Percentiles rank a stretch among this genome's conserved stretches.
These are phyloP conservation scores for Tenualosa thibaudeaui DNA, from an alignment of 2,797 vertebrate species.

Conservation along the genomic window DNA sequence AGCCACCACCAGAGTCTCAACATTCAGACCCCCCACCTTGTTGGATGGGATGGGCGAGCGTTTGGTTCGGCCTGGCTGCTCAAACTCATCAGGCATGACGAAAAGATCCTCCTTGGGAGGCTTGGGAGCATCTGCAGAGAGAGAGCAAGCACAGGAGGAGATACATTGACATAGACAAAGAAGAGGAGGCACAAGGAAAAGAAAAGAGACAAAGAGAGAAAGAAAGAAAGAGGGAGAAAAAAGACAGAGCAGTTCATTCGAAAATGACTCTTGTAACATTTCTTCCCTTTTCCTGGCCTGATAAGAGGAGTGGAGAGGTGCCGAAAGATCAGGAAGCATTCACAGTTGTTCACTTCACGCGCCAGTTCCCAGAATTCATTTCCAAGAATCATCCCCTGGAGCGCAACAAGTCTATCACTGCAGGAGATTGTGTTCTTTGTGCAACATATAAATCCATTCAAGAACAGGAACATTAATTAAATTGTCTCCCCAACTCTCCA, in stretches of 20 bases:
- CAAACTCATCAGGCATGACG: slow-evolving; percentile 83
- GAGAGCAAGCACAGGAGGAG: slow-evolving; percentile 23
- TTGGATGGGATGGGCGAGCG: slow-evolving; percentile 85
- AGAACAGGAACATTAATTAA: background rate
- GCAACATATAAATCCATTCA: background rate
- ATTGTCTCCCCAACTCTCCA: background rate
- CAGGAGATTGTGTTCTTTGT: background rate
- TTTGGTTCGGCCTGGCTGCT: slow-evolving; percentile 73
- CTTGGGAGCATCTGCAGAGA: slow-evolving; percentile 81
- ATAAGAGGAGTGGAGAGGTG: slow-evolving; percentile 52
- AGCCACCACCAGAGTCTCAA: slow-evolving; percentile 96
- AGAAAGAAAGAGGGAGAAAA: slow-evolving; percentile 43
- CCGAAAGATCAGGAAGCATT: slow-evolving; percentile 65
- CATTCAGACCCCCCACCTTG: slow-evolving; percentile 83
- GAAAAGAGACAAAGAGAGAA: slow-evolving; percentile 20
- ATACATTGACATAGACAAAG: slow-evolving; percentile 10
- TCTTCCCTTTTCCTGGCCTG: slow-evolving; percentile 58
- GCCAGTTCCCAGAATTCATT: slow-evolving; percentile 47
- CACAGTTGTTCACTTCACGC: slow-evolving; percentile 51
- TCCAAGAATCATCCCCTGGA: slow-evolving; percentile 3
- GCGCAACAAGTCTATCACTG: background rate
- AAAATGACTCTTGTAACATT: slow-evolving; percentile 56
- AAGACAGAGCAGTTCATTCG: slow-evolving; percentile 51
- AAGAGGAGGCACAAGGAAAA: background rate
- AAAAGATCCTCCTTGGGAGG: slow-evolving; percentile 80